Evolutionary conservation across 2,888 invertebrate species (phyloP).

Genomic region (Drosophila borborema): DNA sequence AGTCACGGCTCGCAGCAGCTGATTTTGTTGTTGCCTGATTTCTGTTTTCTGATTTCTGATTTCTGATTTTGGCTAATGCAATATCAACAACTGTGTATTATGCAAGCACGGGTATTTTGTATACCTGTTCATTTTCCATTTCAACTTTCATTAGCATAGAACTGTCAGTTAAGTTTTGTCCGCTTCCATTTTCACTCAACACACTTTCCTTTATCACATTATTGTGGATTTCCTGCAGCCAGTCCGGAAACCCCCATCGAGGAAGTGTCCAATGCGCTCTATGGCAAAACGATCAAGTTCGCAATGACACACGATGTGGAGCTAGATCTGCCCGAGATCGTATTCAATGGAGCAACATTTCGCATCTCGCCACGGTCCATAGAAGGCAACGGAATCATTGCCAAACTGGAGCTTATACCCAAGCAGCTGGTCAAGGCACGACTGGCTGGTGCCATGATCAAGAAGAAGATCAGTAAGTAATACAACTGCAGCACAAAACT

Average conservation of each 20-base stretch:
- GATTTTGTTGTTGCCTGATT: slow-evolving; percentile 30
- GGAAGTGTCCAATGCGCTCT: slow-evolving; percentile 90
- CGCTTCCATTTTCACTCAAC: slow-evolving; percentile 20
- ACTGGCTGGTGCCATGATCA: slow-evolving; percentile 88
- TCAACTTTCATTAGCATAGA: slow-evolving; percentile 52
- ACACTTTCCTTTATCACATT: slow-evolving; percentile 11
- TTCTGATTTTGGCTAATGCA: slow-evolving; percentile 51
- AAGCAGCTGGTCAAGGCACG: slow-evolving; percentile 84
- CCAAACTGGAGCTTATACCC: slow-evolving; percentile 90
- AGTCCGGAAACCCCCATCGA: slow-evolving; percentile 88
- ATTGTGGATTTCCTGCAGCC: slow-evolving; percentile 25
- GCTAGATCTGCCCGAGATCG: slow-evolving; percentile 89
- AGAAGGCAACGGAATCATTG: slow-evolving; percentile 90
- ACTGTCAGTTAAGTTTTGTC: slow-evolving; percentile 31
- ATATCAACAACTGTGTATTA: slow-evolving; percentile 33
- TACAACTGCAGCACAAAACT: background rate
- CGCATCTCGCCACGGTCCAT: slow-evolving; percentile 91
- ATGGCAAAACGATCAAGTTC: slow-evolving; percentile 90
- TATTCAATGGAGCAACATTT: slow-evolving; percentile 91
- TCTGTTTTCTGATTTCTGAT: slow-evolving; percentile 40
- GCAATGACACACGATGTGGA: slow-evolving; percentile 92
- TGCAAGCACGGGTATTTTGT: slow-evolving; percentile 25
- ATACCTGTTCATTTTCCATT: background rate
- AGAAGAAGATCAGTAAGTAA: slow-evolving; percentile 84
- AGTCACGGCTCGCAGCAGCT: slow-evolving; percentile 57